Conservation (phyloP, 2,888 invertebrate genomes). For the Ellobium chinense region DNA sequence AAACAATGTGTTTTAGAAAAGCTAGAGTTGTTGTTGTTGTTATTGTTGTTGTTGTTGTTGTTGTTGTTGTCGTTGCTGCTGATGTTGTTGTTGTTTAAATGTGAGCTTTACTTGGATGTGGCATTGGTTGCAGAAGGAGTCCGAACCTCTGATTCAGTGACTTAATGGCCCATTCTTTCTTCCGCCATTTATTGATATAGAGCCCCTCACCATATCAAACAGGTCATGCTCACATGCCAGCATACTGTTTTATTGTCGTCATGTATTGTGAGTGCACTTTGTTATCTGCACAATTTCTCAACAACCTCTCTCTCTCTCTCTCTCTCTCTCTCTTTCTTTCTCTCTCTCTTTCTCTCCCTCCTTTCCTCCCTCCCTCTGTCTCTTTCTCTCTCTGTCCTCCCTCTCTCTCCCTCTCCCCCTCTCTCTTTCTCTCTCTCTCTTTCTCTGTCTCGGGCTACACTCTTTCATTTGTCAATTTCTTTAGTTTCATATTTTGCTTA, state of each 20-base stretch:
- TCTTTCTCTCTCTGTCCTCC: background rate
- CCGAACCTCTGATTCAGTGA: no score
- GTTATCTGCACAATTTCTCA: no score
- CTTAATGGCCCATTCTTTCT: no score
- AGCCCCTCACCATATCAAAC: no score
- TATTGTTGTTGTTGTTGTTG: background rate
- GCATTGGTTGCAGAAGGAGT: no score
- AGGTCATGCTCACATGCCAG: no score
- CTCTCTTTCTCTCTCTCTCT: background rate
- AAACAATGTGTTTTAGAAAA: no score
- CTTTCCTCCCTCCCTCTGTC: background rate
- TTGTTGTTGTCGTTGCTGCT: background rate
- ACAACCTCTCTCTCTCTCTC: background rate
- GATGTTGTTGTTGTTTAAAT: background rate
- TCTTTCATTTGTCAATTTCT: slow-evolving; percentile 11
- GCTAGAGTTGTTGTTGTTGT: background rate
- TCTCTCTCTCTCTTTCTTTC: background rate
- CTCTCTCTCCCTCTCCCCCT: background rate
- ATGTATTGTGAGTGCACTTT: no score
- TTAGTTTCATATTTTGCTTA: background rate
- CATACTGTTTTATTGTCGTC: no score
- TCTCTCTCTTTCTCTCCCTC: background rate
- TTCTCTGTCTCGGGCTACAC: background rate
- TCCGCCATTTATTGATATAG: no score
- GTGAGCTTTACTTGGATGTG: no score